These are phyloP conservation scores for Diabrotica balteata DNA, from an alignment of 2,888 invertebrate genomes.

Conservation along the genomic window DNA sequence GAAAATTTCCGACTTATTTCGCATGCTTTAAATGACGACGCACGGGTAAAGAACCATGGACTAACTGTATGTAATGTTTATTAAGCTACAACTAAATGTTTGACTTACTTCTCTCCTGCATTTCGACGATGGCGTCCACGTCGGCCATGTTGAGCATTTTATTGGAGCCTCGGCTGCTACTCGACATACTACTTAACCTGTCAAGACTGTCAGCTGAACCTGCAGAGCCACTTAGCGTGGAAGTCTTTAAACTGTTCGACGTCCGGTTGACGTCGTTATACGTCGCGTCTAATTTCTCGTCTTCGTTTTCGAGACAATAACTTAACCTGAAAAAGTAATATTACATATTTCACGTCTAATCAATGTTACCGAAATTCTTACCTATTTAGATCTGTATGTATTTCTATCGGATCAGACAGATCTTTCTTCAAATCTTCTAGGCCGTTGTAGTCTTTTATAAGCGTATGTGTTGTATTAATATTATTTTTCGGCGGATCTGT, in stretches of 20 bases:
- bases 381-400: conserved; percentile 35
- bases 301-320: conserved; percentile 41
- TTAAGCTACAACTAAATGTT: no score
- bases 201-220: conserved; percentile 59
- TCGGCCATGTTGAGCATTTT: conserved; percentile 57
- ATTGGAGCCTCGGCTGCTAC: conserved; percentile 54
- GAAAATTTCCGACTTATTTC: no score
- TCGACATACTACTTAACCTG: conserved; percentile 56
- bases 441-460: conserved; percentile 31
- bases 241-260: conserved; percentile 27
- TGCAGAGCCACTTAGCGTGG: conserved; percentile 40
- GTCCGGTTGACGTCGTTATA: conserved; percentile 37
- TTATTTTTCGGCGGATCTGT: conserved; percentile 28
- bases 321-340: conserved; percentile 32
- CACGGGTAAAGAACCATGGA: no score
- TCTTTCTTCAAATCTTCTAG: conserved; percentile 42
- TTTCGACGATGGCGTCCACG: conserved; percentile 56
- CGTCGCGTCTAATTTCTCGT: conserved; percentile 31
- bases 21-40: no score
- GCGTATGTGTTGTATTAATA: conserved; percentile 29
- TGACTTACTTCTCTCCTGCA: conserved; percentile 57
- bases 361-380: conserved; percentile 3
- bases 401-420: conserved; percentile 30
- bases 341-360: neutral
- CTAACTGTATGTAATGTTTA: no score